Percentiles rank a stretch among this genome's conserved stretches.
phyloP scores from a whole-genome alignment of 2,113 vertebrate species.

The Heterotis niloticus region DNA sequence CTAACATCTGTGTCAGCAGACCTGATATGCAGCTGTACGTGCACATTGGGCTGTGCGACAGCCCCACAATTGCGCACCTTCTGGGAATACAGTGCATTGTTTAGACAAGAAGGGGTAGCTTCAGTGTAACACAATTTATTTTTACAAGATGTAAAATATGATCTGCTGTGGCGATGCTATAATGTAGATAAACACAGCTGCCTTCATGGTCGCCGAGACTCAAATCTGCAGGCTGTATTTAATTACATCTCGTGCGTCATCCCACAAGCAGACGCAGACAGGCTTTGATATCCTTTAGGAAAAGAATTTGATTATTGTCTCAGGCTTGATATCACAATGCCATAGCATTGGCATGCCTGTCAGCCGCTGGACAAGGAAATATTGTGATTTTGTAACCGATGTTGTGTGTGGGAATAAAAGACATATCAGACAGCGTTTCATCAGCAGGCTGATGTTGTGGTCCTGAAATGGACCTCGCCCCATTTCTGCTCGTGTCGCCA shows the following conservation, averaged over 20 bases:
- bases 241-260: conserved; percentile 56
- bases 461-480: background rate
- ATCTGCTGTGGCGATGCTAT: conserved; percentile 42
- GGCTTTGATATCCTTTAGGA: conserved; percentile 55
- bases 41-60: background rate
- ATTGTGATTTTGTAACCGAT: conserved; percentile 27
- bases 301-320: conserved; percentile 58
- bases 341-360: conserved; percentile 38
- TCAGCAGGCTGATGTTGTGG: background rate
- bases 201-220: conserved; percentile 37
- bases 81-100: conserved; percentile 34
- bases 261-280: conserved; percentile 50
- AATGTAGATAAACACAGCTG: conserved; percentile 55
- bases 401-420: conserved; percentile 8
- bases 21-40: background rate
- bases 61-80: background rate
- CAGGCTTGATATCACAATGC: conserved; percentile 56
- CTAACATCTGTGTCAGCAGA: background rate
- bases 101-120: conserved; percentile 48
- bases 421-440: conserved; percentile 4
- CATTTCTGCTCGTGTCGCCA: background rate
- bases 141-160: conserved; percentile 41
- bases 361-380: conserved; percentile 28
- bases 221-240: conserved; percentile 44
- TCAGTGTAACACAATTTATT: conserved; percentile 40